These are phyloP conservation scores for Lasioglossum morio DNA, from an alignment of 2,888 invertebrate species.

Conservation along the genomic window DNA sequence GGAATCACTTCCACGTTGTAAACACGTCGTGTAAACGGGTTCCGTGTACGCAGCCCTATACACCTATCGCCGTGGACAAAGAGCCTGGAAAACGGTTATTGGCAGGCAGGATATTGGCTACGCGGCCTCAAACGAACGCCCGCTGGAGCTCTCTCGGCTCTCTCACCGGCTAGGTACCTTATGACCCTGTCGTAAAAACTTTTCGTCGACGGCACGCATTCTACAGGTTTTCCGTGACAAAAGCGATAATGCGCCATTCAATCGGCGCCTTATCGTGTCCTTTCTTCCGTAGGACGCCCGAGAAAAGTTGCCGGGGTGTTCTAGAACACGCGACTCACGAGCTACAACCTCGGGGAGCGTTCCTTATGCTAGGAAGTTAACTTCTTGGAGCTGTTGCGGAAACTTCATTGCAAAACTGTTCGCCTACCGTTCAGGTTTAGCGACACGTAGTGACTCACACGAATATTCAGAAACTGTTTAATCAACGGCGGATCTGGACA, in stretches of 20 bases:
- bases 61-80: conserved; percentile 61
- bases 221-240: conserved; percentile 43
- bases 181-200: conserved; percentile 32
- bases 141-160: conserved; percentile 34
- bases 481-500: no score
- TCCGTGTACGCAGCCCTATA: conserved; percentile 53
- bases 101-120: conserved; percentile 64
- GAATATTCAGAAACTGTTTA: no score
- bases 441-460: not conserved
- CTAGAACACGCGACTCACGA: not conserved
- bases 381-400: not conserved
- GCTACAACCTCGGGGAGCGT: not conserved
- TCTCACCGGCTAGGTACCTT: conserved; percentile 3
- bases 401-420: not conserved
- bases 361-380: not conserved
- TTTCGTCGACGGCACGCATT: conserved; percentile 33
- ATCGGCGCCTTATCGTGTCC: conserved; percentile 40
- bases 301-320: not conserved
- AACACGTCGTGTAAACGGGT: conserved; percentile 65
- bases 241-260: conserved; percentile 38
- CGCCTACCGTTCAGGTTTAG: not conserved
- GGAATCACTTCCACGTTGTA: conserved; percentile 66
- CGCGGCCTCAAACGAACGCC: conserved; percentile 31
- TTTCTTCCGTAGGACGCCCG: not conserved
- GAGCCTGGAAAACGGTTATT: conserved; percentile 65